Conservation (phyloP, 2,113 vertebrate genomes). For the Saguinus midas region DNA sequence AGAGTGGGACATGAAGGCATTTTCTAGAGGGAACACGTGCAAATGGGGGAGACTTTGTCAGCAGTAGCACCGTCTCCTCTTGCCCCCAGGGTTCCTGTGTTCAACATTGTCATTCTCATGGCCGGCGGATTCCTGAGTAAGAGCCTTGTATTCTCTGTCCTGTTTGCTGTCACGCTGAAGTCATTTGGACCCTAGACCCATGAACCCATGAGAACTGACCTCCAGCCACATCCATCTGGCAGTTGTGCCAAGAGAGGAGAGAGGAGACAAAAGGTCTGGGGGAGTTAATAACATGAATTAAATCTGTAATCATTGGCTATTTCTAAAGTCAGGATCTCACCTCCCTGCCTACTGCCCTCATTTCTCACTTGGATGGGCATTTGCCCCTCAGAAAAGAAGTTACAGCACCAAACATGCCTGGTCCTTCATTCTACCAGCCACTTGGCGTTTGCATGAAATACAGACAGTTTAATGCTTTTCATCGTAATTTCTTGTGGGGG, state of each 20-base stretch:
- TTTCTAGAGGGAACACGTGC: rapidly evolving
- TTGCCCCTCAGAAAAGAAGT: not conserved
- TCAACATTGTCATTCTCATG: not conserved
- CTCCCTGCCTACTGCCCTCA: not conserved
- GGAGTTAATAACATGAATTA: not conserved
- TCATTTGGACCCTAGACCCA: not conserved
- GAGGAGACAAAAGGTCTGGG: rapidly evolving
- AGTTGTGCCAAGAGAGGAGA: not conserved
- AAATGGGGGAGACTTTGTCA: rapidly evolving
- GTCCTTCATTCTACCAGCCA: rapidly evolving
- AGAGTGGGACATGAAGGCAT: not conserved
- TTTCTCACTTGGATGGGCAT: not conserved
- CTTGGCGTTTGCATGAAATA: not conserved
- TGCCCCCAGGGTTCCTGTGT: not conserved
- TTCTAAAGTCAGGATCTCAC: not conserved
- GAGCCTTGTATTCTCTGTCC: slow-evolving; percentile 51
- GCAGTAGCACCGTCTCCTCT: not conserved
- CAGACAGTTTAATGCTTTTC: not conserved
- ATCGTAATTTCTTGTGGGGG: not conserved
- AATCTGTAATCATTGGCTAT: not conserved
- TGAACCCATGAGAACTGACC: not conserved
- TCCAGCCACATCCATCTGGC: not conserved
- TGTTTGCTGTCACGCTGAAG: slow-evolving; percentile 7
- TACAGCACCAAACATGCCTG: rapidly evolving
- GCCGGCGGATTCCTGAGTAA: slow-evolving; percentile 60